Conservation (phyloP, 1,140 invertebrate genomes). For the Caenorhabditis inopinata region DNA sequence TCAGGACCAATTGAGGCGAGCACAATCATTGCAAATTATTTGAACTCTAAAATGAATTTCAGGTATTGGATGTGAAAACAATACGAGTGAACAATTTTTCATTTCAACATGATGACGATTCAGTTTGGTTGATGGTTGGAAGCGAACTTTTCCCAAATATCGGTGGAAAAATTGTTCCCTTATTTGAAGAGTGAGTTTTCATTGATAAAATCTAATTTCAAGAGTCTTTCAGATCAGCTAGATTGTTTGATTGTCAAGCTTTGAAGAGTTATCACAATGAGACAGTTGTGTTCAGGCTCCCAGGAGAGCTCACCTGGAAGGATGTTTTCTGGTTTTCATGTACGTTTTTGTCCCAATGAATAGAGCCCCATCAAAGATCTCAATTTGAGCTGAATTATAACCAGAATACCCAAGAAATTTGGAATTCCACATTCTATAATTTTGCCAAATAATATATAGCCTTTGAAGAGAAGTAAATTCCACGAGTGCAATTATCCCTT, state of each 20-base stretch:
- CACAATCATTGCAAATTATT: too few relatives aligned
- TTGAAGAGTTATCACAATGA: not conserved
- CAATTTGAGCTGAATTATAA: too few relatives aligned
- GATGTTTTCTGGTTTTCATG: constrained; percentile 24
- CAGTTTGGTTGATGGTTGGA: constrained; percentile 2
- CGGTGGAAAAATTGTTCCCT: constrained; percentile 5
- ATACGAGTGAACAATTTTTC: constrained; percentile 16
- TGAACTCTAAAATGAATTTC: not conserved
- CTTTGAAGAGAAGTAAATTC: too few relatives aligned
- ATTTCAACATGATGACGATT: constrained; percentile 18
- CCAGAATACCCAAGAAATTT: too few relatives aligned
- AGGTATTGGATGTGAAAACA: not conserved
- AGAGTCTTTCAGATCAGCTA: not conserved
- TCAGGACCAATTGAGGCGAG: not conserved
- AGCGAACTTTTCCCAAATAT: not conserved
- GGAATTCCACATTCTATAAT: too few relatives aligned
- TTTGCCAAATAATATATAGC: too few relatives aligned
- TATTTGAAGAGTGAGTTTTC: not conserved
- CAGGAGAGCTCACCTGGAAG: constrained; percentile 5
- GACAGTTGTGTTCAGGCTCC: not conserved
- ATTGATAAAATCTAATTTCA: not conserved
- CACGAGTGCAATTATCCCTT: too few relatives aligned
- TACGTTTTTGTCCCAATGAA: not conserved
- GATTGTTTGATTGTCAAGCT: not conserved
- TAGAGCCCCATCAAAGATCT: not conserved